These are phyloP conservation scores for Enteromius argenteus DNA, from an alignment of 2,797 vertebrate species.

Conservation along the genomic window DNA sequence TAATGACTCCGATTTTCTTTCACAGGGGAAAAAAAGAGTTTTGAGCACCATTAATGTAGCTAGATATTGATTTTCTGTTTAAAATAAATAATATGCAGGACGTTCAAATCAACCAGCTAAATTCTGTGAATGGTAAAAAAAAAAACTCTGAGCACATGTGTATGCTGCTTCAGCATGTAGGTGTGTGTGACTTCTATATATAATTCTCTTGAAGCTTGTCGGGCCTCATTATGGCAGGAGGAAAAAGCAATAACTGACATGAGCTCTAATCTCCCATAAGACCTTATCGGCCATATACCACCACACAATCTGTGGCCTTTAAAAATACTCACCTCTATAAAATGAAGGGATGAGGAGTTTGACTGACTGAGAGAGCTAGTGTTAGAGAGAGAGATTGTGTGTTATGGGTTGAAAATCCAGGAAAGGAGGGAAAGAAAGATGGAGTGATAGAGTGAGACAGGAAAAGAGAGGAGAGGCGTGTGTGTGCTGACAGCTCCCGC, in stretches of 20 bases:
- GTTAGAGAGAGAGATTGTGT: conserved; percentile 36
- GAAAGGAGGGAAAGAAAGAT: conserved; percentile 46
- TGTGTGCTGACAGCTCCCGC: conserved; percentile 47
- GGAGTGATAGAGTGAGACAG: conserved; percentile 42
- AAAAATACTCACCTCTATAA: conserved; percentile 55
- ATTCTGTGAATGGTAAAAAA: not conserved
- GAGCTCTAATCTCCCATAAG: conserved; percentile 52
- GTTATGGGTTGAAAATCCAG: conserved; percentile 31
- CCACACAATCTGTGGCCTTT: conserved; percentile 56
- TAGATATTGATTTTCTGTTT: not conserved
- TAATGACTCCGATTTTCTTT: not conserved
- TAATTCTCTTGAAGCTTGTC: conserved; percentile 34
- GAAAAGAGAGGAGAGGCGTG: conserved; percentile 24
- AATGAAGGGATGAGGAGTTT: conserved; percentile 45
- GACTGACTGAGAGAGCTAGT: conserved; percentile 31
- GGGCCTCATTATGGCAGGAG: conserved; percentile 42
- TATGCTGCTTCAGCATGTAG: not conserved
- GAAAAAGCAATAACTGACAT: conserved; percentile 58
- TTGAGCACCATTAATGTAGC: not conserved
- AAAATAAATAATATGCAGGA: not conserved
- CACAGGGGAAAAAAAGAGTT: not conserved
- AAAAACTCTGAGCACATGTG: not conserved
- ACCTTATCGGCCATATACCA: conserved; percentile 54
- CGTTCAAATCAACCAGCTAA: not conserved
- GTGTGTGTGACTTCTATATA: conserved; percentile 21